phyloP scores from a whole-genome alignment of 2,888 invertebrate genomes.

The Homarus gammarus region DNA sequence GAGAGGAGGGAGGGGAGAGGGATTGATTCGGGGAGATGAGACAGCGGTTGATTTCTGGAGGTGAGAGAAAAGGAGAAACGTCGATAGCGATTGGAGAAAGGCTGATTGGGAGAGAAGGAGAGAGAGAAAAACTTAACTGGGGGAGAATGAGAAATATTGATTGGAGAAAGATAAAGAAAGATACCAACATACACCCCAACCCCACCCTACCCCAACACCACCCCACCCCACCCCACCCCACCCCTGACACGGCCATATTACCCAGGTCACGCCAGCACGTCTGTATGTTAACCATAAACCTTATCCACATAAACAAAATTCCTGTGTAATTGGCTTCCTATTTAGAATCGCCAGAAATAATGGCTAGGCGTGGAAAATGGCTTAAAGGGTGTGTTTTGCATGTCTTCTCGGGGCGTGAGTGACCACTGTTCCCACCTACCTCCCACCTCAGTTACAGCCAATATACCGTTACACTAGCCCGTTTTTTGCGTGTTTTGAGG shows the following conservation, averaged over 20 bases:
- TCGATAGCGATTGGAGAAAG: too few relatives aligned
- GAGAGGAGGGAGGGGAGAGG: background rate
- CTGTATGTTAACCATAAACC: background rate
- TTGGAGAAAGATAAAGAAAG: too few relatives aligned
- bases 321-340: constrained; percentile 23
- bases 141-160: background rate
- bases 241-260: too few relatives aligned
- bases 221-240: background rate
- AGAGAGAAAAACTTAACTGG: background rate
- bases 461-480: too few relatives aligned
- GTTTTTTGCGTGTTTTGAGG: too few relatives aligned
- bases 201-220: background rate
- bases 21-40: background rate
- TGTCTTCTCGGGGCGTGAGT: background rate
- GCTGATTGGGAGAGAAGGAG: background rate
- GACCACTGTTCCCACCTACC: too few relatives aligned
- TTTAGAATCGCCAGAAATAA: constrained; percentile 5
- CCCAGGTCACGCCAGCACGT: too few relatives aligned
- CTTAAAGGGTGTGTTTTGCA: constrained; percentile 27
- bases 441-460: too few relatives aligned
- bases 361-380: constrained; percentile 23
- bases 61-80: too few relatives aligned
- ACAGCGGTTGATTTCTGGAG: too few relatives aligned
- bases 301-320: constrained; percentile 26
- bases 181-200: too few relatives aligned